Evolutionary conservation across 1,140 invertebrate genomes (phyloP), one percentile per base, ranked within the genome.

Genomic region (Archivesica marissinica): DNA sequence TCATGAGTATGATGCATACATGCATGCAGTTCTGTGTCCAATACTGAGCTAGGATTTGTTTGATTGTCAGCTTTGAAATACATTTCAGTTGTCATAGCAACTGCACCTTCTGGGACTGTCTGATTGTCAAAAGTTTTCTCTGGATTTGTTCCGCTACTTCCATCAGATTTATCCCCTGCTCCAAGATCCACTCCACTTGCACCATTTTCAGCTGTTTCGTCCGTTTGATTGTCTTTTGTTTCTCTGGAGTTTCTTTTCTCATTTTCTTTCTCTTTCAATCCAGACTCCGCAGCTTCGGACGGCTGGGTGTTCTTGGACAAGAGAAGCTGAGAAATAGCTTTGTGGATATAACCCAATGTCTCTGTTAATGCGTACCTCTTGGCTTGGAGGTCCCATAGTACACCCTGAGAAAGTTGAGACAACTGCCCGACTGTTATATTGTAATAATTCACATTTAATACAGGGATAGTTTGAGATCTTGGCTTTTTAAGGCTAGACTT

Each of bases 311-410:
- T 89, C 64, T 91, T 86, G 17, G 90, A 85, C 76, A 92, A 81
- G 20, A 92, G 77, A n/a, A 91, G 86, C 76, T 92, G 90, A n/a
- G 91, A 92, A 68, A 92, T 91, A 20, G 89, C 90, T 25, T 89
- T 89, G 54, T 93, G 89, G 33, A 92, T 91, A 72, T 92, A 91
- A 28, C 91, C 90, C 13, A 93, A 87, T 9, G 90, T 92, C 75
- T 93, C 91, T 33, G 90, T 93, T 30, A 92, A 78, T 1, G 90
- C 89, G 84, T 87, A 90, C 6, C 90, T 61, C 54, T 93, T 93
- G 39, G 89, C 91, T 70, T 93, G 91, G 20, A 92, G 84, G 61
- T 93, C 90, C 92, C 91, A 92, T 4, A 92, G 77, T 20, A 93
- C 76, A 35, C 90, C 89, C 35, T 89, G 87, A 11, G 92, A 89